phyloP scores from a whole-genome alignment of 2,797 vertebrate species.

The Aratinga solstitialis region DNA sequence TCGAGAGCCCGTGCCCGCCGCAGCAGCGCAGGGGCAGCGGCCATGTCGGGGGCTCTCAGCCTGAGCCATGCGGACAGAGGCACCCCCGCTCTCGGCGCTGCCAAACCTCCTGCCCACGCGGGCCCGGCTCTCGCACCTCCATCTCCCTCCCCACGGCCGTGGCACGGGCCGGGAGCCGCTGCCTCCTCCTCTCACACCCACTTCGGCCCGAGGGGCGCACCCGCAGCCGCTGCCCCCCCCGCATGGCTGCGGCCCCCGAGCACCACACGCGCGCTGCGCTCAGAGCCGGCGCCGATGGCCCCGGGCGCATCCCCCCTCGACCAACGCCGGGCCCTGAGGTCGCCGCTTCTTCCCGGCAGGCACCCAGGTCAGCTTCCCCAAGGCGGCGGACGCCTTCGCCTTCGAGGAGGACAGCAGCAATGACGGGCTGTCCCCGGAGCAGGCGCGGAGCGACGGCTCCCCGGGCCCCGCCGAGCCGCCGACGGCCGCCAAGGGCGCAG shows the following conservation, averaged over 20 bases:
- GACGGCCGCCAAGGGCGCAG: constrained; percentile 73
- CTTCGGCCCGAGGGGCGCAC: too few relatives aligned
- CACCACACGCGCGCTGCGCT: neutral
- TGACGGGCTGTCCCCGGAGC: constrained; percentile 91
- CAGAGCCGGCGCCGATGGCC: neutral
- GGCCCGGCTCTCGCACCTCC: neutral
- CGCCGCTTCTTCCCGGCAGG: constrained; percentile 59
- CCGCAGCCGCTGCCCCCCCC: neutral
- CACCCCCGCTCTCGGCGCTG: neutral
- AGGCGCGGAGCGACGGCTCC: constrained; percentile 85
- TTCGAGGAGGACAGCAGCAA: constrained; percentile 98
- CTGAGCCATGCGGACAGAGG: neutral
- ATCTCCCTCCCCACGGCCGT: rapidly evolving
- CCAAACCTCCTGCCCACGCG: rapidly evolving
- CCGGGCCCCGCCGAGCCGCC: constrained; percentile 82
- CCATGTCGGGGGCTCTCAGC: neutral
- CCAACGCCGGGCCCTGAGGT: neutral
- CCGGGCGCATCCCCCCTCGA: neutral
- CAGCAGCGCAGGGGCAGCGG: neutral
- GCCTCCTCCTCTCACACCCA: neutral
- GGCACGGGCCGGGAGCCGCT: rapidly evolving
- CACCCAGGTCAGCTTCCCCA: constrained; percentile 87
- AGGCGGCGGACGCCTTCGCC: constrained; percentile 88
- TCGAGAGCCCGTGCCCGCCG: constrained; percentile 73
- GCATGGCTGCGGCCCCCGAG: neutral